Percentiles rank a stretch among this genome's conserved stretches.
These are phyloP conservation scores for Sarcophaga caerulescens DNA, from an alignment of 2,888 invertebrate species.

Conservation along the genomic window DNA sequence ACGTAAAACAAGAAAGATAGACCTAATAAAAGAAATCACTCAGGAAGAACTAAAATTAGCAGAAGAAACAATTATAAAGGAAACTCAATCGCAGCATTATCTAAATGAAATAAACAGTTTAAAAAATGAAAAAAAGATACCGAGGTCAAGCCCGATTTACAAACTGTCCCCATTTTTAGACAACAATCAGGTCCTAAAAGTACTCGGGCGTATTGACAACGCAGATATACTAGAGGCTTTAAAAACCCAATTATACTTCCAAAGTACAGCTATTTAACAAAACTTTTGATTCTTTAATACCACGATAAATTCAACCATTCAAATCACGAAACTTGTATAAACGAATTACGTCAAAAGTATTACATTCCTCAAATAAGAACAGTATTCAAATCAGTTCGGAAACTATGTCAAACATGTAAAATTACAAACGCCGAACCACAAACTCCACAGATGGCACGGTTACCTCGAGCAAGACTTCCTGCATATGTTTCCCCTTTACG, in stretches of 20 bases:
- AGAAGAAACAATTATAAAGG: constrained; percentile 12
- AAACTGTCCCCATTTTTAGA: constrained; percentile 27
- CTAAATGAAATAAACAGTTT: constrained; percentile 36
- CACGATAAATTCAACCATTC: constrained; percentile 40
- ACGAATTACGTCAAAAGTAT: constrained; percentile 52
- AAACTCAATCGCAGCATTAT: constrained; percentile 33
- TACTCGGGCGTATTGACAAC: constrained; percentile 49
- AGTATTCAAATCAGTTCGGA: constrained; percentile 25
- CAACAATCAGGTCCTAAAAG: constrained; percentile 10
- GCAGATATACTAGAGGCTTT: background rate
- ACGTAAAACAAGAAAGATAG: background rate
- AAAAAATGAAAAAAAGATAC: background rate
- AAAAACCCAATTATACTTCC: constrained; percentile 54
- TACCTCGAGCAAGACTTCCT: constrained; percentile 37
- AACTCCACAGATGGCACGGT: constrained; percentile 43
- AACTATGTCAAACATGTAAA: constrained; percentile 53
- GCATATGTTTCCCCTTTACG: constrained; percentile 47
- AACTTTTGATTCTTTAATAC: constrained; percentile 25
- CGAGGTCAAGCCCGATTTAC: constrained; percentile 31
- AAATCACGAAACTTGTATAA: constrained; percentile 52
- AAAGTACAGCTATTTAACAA: constrained; percentile 41
- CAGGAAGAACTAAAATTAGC: constrained; percentile 21
- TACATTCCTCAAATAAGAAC: constrained; percentile 45
- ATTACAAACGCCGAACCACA: constrained; percentile 38
- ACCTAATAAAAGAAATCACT: background rate